Base-by-base conservation (phyloP, 2,113 vertebrate species). In the Burhinus bistriatus region DNA sequence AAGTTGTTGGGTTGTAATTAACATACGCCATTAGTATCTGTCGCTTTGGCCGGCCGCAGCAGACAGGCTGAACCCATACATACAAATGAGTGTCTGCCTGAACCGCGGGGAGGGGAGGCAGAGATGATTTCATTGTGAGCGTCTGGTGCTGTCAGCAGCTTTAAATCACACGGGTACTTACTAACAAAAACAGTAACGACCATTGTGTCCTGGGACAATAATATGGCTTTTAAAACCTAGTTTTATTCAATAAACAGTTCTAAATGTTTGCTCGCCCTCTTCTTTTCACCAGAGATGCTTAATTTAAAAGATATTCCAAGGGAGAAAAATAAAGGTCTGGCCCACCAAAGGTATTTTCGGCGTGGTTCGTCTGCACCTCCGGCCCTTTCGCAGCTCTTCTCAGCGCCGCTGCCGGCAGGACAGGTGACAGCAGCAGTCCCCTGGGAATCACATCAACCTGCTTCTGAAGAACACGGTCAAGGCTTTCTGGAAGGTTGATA, bases 131-230 rank as follows among this genome's bases (percentile, higher is more conserved):
- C 98, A 98, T 97, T 98, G 98, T 98, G 98, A 98, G 98, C 21
- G 94, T 98, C 98, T 98, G 97, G 97, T 98, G 98, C 95, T 98
- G 98, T 99, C 98, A 99, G 98, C 98, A 99, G 98, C 98, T 99
- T 99, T 99, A 98, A 98, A 98, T 98, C 98, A 98, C 97, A 97
- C 97, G 97, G 97, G 97, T 93, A 98, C 98, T 98, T 97, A 96
- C 97, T 85, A 98, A 98, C 97, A 98, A 98, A 98, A 98, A 98
- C 97, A 98, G 93, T 93, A 90, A 97, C 91, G 72, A 91, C 98
- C 97, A 98, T 99, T 99, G 98, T 99, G 97, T 97, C 96, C 86
- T 49, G 64, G 79, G 97, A 98, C 96, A 98, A 97, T 97, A 97
- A 97, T 94, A 92, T 34, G 55, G 89, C 97, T 96, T 98, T 98